A percentile compares a stretch with the other conserved stretches of the same genome.
These are phyloP conservation scores for Rhopalosiphum nymphaeae DNA, from an alignment of 2,888 invertebrate genomes.

Conservation along the genomic window DNA sequence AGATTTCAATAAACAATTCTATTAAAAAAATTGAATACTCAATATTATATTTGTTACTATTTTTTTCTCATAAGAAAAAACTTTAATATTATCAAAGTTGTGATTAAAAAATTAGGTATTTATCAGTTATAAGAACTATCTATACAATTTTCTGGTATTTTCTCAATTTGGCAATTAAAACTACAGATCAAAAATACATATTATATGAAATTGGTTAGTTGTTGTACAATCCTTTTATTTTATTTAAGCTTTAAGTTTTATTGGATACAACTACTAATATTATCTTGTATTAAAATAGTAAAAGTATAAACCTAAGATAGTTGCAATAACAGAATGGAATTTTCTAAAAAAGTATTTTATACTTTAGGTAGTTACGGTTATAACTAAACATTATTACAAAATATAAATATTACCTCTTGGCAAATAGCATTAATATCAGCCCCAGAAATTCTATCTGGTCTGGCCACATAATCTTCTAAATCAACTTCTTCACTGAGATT, in stretches of 20 bases:
- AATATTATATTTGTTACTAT: neutral
- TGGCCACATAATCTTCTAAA: slow-evolving; percentile 97
- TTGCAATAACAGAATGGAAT: neutral
- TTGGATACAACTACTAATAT: neutral
- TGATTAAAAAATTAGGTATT: neutral
- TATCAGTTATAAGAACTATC: neutral
- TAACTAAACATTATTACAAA: neutral
- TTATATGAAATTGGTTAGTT: neutral
- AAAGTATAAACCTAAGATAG: neutral
- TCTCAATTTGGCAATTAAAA: neutral
- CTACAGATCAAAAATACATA: neutral
- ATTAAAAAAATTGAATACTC: neutral
- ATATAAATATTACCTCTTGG: slow-evolving; percentile 79
- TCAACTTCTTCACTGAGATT: slow-evolving; percentile 99
- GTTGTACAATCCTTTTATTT: neutral
- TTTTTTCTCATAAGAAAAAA: neutral
- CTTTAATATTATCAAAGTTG: neutral
- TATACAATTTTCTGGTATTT: neutral
- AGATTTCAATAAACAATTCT: neutral
- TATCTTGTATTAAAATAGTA: neutral
- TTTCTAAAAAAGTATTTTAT: neutral
- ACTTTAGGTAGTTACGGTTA: neutral
- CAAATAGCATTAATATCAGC: slow-evolving; percentile 99
- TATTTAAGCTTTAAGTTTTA: neutral
- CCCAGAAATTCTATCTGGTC: slow-evolving; percentile 98